Evolutionary conservation across 2,888 invertebrate genomes (phyloP), one percentile per base, ranked within the genome.

Genomic region (Opisthograptis luteolata): DNA sequence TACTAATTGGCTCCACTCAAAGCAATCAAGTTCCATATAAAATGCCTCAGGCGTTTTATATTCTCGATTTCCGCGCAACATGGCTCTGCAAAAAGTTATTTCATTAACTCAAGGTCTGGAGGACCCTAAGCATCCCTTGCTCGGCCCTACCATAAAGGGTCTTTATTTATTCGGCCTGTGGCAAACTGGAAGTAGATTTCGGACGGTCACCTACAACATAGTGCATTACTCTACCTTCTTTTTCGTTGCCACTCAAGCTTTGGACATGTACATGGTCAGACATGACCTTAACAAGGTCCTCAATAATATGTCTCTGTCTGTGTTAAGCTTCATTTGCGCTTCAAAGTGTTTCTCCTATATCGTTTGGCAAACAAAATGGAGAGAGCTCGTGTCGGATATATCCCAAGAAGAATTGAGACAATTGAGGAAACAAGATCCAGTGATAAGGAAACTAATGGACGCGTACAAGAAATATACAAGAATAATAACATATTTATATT

Each of bases 381-480:
- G 42, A 15, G 24, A 54, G 3, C 59, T 80, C 0, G 43, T 65
- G 0, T 19, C 60, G 9, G 60, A 59, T 2, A 70, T 82, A 34
- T 77, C 80, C 1, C 20, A 56, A 0, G 71, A 74, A 51, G 84
- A 86, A 60, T 36, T 72, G 0, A 4, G 22, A n/a, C 70, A 70
- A 32, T 55, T 73, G 0, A 45, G 62, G n/a, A 48, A 34, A 13
- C 22, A 63, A 1, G 69, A 81, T 9, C 19, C 52, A 0, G 49
- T 20, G 3, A 51, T 62, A 4, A 40, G 52, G 1, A 57, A 60
- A 19, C 24, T 64, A 9, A 46, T 46, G 19, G 17, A 22, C 2
- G 5, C 1, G n/a, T 85, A 84, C 30, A 86, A 58, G 0, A 62
- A 40, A 6, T 84, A 86, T 40, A 66, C 78, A 0, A 70, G 85